Conservation (phyloP, 2,113 vertebrate species). For the Ploceus nigricollis region DNA sequence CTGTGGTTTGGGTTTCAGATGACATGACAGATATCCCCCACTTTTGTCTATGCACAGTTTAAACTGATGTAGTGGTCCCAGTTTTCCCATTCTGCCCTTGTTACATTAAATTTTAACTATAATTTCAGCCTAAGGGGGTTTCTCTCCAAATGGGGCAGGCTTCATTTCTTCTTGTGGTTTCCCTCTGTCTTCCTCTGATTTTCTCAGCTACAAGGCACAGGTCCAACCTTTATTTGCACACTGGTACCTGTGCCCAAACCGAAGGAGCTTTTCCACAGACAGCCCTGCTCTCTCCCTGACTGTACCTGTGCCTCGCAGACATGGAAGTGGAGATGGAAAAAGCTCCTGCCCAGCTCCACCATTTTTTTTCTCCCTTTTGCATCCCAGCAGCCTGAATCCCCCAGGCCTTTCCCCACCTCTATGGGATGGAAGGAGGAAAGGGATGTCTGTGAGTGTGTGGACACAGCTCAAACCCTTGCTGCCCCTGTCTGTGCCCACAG, state of each 20-base stretch:
- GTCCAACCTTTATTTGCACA: background rate
- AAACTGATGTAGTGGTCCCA: background rate
- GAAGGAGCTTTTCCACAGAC: background rate
- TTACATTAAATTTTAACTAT: background rate
- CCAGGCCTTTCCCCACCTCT: background rate
- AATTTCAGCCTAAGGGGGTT: background rate
- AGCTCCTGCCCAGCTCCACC: background rate
- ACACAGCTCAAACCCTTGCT: background rate
- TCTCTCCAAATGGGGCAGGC: background rate
- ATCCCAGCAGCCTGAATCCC: background rate
- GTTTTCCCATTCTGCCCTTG: background rate
- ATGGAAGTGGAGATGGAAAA: background rate
- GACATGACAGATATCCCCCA: background rate
- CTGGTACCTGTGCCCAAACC: background rate
- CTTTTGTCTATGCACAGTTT: background rate
- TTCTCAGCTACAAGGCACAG: background rate
- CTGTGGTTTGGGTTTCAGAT: background rate
- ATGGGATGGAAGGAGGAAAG: background rate
- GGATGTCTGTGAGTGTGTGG: accelerated
- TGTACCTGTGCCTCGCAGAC: background rate
- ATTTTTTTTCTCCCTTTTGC: accelerated
- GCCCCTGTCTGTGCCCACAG: constrained; percentile 57
- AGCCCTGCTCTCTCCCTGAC: background rate
- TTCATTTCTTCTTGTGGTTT: background rate
- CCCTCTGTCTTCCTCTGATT: background rate